Conservation (phyloP, 2,888 invertebrate genomes). For the Calliphora vomitoria region DNA sequence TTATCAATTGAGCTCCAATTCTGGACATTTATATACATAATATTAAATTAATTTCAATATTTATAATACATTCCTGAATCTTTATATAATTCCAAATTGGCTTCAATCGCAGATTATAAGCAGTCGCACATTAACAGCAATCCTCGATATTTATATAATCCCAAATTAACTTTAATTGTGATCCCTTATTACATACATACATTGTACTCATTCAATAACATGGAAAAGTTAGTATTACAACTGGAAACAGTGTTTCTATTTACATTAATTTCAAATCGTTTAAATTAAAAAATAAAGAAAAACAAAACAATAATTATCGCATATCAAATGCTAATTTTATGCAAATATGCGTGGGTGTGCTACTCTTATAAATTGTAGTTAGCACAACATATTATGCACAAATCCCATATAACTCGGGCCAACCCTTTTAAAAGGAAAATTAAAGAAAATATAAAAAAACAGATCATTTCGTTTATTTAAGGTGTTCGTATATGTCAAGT, state of each 20-base stretch:
- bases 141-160: too few species aligned
- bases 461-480: slow-evolving; percentile 15
- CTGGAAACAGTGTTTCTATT: neutral
- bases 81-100: too few species aligned
- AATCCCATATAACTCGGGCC: neutral
- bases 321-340: slow-evolving; percentile 61
- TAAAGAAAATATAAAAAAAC: neutral
- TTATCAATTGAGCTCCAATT: too few species aligned
- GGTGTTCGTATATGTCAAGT: slow-evolving; percentile 47
- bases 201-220: too few species aligned
- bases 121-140: too few species aligned
- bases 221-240: too few species aligned
- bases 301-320: neutral
- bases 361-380: slow-evolving; percentile 2
- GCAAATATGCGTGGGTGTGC: slow-evolving; percentile 68
- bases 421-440: slow-evolving; percentile 34
- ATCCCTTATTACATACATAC: too few species aligned
- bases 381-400: slow-evolving; percentile 16
- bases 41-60: too few species aligned
- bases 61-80: too few species aligned
- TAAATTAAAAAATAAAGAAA: neutral
- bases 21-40: too few species aligned
- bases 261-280: neutral
- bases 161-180: too few species aligned
- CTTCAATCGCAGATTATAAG: too few species aligned